Evolutionary conservation across 2,888 invertebrate species (phyloP).

Genomic region (Oeneis ivallda): DNA sequence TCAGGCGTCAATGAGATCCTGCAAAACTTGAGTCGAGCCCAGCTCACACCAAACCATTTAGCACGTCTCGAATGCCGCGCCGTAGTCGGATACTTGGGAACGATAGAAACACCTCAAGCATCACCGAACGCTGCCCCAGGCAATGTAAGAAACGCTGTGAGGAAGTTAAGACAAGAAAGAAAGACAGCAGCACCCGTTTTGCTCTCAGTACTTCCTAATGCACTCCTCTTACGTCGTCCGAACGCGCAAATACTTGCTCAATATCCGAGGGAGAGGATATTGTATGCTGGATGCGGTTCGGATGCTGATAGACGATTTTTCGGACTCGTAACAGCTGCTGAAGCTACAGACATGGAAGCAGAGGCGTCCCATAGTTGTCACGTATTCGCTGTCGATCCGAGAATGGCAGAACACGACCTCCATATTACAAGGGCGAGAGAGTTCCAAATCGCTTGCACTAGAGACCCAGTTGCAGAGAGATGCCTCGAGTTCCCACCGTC

Average conservation of each 20-base stretch:
- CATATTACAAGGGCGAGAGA: slow-evolving; percentile 90
- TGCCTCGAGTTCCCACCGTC: slow-evolving; percentile 96
- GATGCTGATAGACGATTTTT: slow-evolving; percentile 96
- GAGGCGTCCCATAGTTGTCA: slow-evolving; percentile 93
- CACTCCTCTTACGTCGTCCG: slow-evolving; percentile 89
- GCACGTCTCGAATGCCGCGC: slow-evolving; percentile 88
- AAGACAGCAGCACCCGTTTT: slow-evolving; percentile 92
- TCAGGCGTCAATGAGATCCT: slow-evolving; percentile 72
- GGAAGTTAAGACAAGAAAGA: slow-evolving; percentile 93
- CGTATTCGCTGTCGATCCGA: slow-evolving; percentile 95
- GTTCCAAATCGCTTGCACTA: slow-evolving; percentile 93
- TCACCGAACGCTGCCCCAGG: slow-evolving; percentile 88
- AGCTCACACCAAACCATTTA: slow-evolving; percentile 66
- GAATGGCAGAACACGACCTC: slow-evolving; percentile 89
- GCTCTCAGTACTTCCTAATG: slow-evolving; percentile 91
- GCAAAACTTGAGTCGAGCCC: slow-evolving; percentile 67
- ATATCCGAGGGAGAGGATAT: slow-evolving; percentile 92
- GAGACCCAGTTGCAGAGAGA: slow-evolving; percentile 87
- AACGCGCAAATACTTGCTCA: slow-evolving; percentile 91
- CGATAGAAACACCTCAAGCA: slow-evolving; percentile 96
- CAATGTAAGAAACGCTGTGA: slow-evolving; percentile 92
- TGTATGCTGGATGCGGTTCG: slow-evolving; percentile 93
- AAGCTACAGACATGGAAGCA: slow-evolving; percentile 68
- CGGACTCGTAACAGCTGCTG: slow-evolving; percentile 93
- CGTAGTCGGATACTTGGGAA: slow-evolving; percentile 96